These are phyloP conservation scores for Empidonax alnorum DNA, from an alignment of 2,113 vertebrate species.

Conservation along the genomic window DNA sequence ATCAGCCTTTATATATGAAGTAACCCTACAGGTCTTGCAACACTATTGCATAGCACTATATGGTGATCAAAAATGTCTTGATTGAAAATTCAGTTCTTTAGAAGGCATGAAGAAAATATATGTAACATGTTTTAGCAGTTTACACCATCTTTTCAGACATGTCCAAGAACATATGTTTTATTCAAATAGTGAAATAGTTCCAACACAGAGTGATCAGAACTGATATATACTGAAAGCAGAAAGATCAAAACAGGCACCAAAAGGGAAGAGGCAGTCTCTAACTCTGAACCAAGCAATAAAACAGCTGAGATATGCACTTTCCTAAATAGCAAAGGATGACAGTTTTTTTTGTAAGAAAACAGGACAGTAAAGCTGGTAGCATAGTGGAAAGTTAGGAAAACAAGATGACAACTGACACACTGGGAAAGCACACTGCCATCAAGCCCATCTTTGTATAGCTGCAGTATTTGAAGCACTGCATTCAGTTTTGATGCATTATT, in stretches of 20 bases:
- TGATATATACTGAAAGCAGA: background rate
- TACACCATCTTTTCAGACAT: background rate
- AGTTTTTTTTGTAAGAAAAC: background rate
- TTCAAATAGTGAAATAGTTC: background rate
- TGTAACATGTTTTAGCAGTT: background rate
- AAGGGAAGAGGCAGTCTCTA: background rate
- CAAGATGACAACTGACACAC: background rate
- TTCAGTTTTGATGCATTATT: background rate
- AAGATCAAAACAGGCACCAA: background rate
- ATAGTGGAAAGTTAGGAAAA: background rate
- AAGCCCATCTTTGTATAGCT: background rate
- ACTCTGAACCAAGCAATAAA: background rate
- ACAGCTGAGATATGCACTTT: background rate
- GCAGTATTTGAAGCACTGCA: background rate
- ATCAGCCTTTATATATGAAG: background rate
- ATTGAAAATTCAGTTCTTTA: background rate
- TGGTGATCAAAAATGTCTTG: background rate
- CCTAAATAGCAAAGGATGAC: background rate
- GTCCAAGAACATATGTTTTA: background rate
- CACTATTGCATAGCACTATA: background rate
- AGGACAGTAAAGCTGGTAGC: background rate
- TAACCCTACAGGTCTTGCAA: background rate
- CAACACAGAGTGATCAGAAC: background rate
- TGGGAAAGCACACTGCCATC: background rate
- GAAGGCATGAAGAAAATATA: background rate